phyloP scores from a whole-genome alignment of 2,113 vertebrate species.

The Carlito syrichta region DNA sequence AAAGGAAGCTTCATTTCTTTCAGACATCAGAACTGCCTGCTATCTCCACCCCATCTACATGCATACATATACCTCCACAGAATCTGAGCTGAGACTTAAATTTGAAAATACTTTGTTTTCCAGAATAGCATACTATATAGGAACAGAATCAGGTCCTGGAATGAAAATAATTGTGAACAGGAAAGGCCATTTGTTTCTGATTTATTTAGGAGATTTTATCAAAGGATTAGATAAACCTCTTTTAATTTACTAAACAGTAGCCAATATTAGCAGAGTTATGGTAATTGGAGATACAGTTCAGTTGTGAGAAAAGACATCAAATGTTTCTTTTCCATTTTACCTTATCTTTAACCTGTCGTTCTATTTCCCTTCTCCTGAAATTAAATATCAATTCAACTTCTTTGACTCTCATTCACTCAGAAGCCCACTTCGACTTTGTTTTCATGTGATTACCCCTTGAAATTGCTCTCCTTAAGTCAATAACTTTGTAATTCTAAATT shows the following conservation, averaged over 20 bases:
- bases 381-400: not conserved
- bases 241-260: not conserved
- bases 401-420: not conserved
- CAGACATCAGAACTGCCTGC: not conserved
- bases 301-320: not conserved
- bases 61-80: not conserved
- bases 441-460: not conserved
- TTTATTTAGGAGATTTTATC: not conserved
- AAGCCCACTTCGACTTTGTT: not conserved
- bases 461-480: not conserved
- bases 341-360: not conserved
- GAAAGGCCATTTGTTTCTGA: not conserved
- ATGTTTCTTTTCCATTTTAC: not conserved
- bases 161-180: not conserved
- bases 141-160: not conserved
- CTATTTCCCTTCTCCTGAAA: not conserved
- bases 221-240: not conserved
- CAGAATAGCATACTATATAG: not conserved
- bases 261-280: not conserved
- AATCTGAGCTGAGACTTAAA: not conserved
- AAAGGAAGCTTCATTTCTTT: slow-evolving; percentile 14
- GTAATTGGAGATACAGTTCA: not conserved
- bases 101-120: slow-evolving; percentile 23
- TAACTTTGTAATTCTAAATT: not conserved
- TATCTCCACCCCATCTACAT: not conserved